These are phyloP conservation scores for Philhelius pedissequus DNA, from an alignment of 2,888 invertebrate species.

Conservation along the genomic window DNA sequence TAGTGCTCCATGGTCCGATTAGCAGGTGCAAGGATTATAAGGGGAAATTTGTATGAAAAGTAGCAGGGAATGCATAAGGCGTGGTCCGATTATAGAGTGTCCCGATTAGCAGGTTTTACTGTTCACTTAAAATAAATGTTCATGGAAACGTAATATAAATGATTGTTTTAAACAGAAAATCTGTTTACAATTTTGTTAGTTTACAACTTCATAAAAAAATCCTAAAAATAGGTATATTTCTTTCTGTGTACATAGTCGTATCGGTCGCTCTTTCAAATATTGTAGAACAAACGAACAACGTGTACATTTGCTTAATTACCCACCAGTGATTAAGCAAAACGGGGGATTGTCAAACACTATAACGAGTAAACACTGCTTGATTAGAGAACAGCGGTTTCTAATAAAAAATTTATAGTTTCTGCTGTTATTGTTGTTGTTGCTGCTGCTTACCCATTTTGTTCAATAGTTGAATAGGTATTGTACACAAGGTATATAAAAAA, in stretches of 20 bases:
- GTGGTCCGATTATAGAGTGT: too few relatives aligned
- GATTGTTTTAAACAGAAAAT: too few relatives aligned
- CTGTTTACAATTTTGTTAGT: too few relatives aligned
- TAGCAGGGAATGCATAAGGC: too few relatives aligned
- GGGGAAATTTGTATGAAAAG: too few relatives aligned
- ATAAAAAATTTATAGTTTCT: neutral
- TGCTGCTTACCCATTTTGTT: neutral
- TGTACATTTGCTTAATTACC: slow-evolving; percentile 47
- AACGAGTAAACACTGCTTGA: slow-evolving; percentile 39
- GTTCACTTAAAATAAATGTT: too few relatives aligned
- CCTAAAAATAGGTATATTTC: too few relatives aligned
- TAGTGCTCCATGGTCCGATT: too few relatives aligned
- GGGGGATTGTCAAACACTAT: slow-evolving; percentile 32
- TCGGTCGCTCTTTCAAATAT: neutral
- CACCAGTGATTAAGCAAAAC: slow-evolving; percentile 50
- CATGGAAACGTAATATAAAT: too few relatives aligned
- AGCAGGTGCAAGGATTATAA: too few relatives aligned
- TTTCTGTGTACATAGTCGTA: neutral
- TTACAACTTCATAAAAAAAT: too few relatives aligned
- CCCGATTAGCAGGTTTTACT: too few relatives aligned
- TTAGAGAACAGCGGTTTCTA: slow-evolving; percentile 27
- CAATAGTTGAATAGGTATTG: neutral
- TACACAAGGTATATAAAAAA: neutral
- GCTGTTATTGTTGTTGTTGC: neutral
- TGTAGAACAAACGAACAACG: neutral